A percentile compares a stretch with the other conserved stretches of the same genome.
These are phyloP conservation scores for Drosophila kohkoa DNA, from an alignment of 1,140 invertebrate genomes.

Conservation along the genomic window DNA sequence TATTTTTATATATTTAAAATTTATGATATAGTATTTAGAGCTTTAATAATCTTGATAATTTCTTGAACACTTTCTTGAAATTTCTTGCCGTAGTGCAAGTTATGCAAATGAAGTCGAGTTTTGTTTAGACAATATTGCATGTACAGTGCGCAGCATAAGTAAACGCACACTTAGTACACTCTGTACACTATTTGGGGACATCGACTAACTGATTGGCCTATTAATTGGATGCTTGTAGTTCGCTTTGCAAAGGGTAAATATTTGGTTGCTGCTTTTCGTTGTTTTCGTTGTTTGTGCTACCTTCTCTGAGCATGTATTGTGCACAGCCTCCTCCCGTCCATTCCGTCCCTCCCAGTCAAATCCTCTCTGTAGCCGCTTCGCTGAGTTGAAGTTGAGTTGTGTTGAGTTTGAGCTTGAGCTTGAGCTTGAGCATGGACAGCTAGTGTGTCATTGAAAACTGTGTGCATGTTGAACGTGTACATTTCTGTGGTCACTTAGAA, in stretches of 20 bases:
- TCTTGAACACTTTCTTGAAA: too few relatives aligned
- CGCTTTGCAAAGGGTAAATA: slow-evolving; percentile 32
- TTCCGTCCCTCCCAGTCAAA: neutral
- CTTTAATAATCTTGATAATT: too few relatives aligned
- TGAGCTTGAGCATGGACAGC: slow-evolving; percentile 20
- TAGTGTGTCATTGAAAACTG: slow-evolving; percentile 60
- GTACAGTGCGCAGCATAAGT: neutral
- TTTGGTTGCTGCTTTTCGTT: slow-evolving; percentile 27
- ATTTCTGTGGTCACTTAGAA: slow-evolving; percentile 78
- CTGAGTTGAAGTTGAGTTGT: slow-evolving; percentile 9
- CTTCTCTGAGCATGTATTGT: slow-evolving; percentile 22
- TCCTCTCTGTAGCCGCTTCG: neutral
- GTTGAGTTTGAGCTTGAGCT: slow-evolving; percentile 7
- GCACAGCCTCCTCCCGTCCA: neutral
- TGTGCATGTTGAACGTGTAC: slow-evolving; percentile 71
- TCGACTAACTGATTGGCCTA: slow-evolving; percentile 41
- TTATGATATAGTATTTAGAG: too few relatives aligned
- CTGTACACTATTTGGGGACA: slow-evolving; percentile 16
- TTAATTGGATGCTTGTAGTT: slow-evolving; percentile 50
- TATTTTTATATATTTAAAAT: too few relatives aligned
- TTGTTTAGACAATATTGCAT: neutral
- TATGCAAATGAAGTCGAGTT: slow-evolving; percentile 4
- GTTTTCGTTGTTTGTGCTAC: slow-evolving; percentile 7
- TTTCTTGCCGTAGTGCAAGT: neutral
- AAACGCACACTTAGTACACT: slow-evolving; percentile 8